Conservation (phyloP, 2,797 vertebrate species). For the Labeo calbasu region DNA sequence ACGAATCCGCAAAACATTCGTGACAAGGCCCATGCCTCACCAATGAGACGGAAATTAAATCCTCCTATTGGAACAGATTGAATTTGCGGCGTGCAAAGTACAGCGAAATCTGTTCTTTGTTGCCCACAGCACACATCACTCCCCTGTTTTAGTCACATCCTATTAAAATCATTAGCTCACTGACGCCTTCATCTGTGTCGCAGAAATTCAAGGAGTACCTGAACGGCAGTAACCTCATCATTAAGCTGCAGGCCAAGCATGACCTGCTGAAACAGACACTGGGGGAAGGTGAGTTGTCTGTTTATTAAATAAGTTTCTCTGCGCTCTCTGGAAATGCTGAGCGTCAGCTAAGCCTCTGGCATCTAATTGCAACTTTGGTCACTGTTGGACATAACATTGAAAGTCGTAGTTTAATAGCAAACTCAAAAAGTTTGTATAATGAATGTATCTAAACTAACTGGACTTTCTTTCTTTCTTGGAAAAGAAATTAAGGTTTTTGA, state of each 20-base stretch:
- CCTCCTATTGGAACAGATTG: slow-evolving; percentile 53
- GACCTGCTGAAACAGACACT: slow-evolving; percentile 96
- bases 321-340: slow-evolving; percentile 51
- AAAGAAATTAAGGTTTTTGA: too few species aligned
- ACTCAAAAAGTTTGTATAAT: slow-evolving; percentile 55
- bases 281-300: slow-evolving; percentile 89
- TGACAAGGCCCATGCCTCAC: slow-evolving; percentile 45
- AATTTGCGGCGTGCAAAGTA: slow-evolving; percentile 47
- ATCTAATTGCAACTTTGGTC: slow-evolving; percentile 57
- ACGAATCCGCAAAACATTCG: slow-evolving; percentile 46
- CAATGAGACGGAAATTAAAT: slow-evolving; percentile 60
- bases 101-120: slow-evolving; percentile 43
- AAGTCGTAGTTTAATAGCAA: slow-evolving; percentile 48
- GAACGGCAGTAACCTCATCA: slow-evolving; percentile 97
- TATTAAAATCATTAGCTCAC: slow-evolving; percentile 51
- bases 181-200: slow-evolving; percentile 57
- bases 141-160: slow-evolving; percentile 48
- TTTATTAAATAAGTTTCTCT: slow-evolving; percentile 44
- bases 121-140: slow-evolving; percentile 36
- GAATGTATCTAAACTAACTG: slow-evolving; percentile 17
- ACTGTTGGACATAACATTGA: slow-evolving; percentile 37
- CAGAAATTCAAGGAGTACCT: slow-evolving; percentile 98
- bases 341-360: slow-evolving; percentile 21
- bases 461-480: neutral
- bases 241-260: slow-evolving; percentile 97